Base-by-base conservation (phyloP, 1,140 invertebrate genomes). In the Atta colombica region DNA sequence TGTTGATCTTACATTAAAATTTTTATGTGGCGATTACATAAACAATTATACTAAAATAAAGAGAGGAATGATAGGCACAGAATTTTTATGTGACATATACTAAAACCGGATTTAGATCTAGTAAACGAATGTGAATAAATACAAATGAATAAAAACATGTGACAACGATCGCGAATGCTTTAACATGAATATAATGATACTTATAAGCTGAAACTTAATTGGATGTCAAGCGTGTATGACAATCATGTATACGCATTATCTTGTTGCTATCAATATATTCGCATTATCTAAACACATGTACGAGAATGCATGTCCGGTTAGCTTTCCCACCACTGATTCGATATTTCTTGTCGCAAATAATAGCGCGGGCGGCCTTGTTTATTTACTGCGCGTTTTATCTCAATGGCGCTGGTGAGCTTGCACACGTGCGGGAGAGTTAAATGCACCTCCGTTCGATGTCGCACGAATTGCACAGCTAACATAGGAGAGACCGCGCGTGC, bases 131-230 rank as follows among this genome's bases (percentile, higher is more conserved):
- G 18, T n/a, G 10, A 66, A 39, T n/a, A 66, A 66, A 69, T 25
- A 6, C 39, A 14, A 51, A 51, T 16, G 21, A 68, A 68, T 45
- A 68, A 28, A 21, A 28, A 68, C n/a, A 21, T 21, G 35, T 10
- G 4, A 14, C n/a, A 49, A 68, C 45, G 65, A 68, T 21, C 35
- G n/a, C 35, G 12, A 39, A 49, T 63, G 60, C 58, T 82, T 31
- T 91, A 92, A 92, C 86, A 81, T 60, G 86, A 91, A 92, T 91
- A 92, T 92, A 92, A 93, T 92, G 86, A 89, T 65, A 81, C 51
- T 77, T 84, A 77, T 88, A 88, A 90, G 91, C 69, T 85, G 88
- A 82, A 89, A 89, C 71, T 80, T 87, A 87, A n/a, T 45, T 51
- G 14, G 72, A 86, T 89, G 91, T 92, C 82, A 66, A 39, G 25